Evolutionary conservation across 2,888 invertebrate genomes (phyloP).

Genomic region (Sceliomorpha sp.): DNA sequence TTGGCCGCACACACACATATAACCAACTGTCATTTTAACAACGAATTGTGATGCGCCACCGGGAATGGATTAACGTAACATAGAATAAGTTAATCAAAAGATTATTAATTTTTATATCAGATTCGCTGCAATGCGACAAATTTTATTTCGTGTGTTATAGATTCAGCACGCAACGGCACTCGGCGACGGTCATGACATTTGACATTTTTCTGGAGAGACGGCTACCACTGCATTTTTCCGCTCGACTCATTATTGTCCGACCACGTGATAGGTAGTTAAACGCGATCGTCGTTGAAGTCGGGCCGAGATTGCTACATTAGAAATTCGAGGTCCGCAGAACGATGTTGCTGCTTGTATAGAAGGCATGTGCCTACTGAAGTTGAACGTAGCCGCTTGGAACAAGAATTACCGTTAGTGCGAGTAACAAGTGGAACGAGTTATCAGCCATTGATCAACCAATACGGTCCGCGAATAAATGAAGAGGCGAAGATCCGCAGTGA

Average conservation of each 20-base stretch:
- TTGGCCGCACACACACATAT: too few species aligned
- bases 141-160: too few species aligned
- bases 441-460: slow-evolving; percentile 66
- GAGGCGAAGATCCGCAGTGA: slow-evolving; percentile 66
- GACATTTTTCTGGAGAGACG: slow-evolving; percentile 8
- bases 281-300: slow-evolving; percentile 4
- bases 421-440: slow-evolving; percentile 60
- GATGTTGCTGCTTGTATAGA: slow-evolving; percentile 5
- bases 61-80: too few species aligned
- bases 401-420: slow-evolving; percentile 31
- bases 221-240: not conserved
- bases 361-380: slow-evolving; percentile 28
- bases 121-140: too few species aligned
- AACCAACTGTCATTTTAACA: too few species aligned
- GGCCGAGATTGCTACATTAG: slow-evolving; percentile 25
- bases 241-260: not conserved
- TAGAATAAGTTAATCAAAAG: too few species aligned
- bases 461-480: slow-evolving; percentile 68
- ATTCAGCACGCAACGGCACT: too few species aligned
- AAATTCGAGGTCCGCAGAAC: slow-evolving; percentile 38
- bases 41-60: too few species aligned
- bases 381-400: slow-evolving; percentile 24
- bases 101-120: too few species aligned
- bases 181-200: slow-evolving; percentile 1
- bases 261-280: slow-evolving; percentile 7